These are phyloP conservation scores for Hydrochoerus hydrochaeris DNA, from an alignment of 2,113 vertebrate genomes.

Conservation along the genomic window DNA sequence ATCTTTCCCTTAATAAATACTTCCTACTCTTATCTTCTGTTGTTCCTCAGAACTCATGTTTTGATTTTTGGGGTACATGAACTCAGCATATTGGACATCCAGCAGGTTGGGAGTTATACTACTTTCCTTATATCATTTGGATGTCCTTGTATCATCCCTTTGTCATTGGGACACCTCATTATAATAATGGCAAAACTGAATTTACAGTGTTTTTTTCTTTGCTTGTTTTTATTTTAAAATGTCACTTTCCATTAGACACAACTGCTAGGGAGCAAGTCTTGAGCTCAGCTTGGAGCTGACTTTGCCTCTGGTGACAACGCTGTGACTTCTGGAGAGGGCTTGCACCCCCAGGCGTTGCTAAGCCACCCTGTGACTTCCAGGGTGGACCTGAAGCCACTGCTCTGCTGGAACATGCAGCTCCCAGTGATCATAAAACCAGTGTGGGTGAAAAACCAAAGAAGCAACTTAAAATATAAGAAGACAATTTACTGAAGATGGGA, in stretches of 20 bases:
- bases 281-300: background rate
- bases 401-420: background rate
- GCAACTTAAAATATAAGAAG: background rate
- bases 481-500: background rate
- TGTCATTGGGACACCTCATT: background rate
- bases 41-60: background rate
- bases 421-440: background rate
- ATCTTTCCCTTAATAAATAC: background rate
- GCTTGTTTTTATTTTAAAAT: background rate
- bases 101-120: background rate
- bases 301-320: background rate
- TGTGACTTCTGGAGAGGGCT: background rate
- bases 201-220: constrained; percentile 17
- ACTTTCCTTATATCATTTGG: background rate
- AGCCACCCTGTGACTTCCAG: background rate
- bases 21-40: background rate
- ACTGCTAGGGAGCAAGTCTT: background rate
- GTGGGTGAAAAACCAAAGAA: background rate
- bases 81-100: background rate
- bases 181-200: background rate
- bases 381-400: background rate
- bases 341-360: background rate
- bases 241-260: background rate
- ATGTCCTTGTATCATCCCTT: background rate
- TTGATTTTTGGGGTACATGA: background rate